Evolutionary conservation across 2,888 invertebrate species (phyloP).

Genomic region (Homarus gammarus): DNA sequence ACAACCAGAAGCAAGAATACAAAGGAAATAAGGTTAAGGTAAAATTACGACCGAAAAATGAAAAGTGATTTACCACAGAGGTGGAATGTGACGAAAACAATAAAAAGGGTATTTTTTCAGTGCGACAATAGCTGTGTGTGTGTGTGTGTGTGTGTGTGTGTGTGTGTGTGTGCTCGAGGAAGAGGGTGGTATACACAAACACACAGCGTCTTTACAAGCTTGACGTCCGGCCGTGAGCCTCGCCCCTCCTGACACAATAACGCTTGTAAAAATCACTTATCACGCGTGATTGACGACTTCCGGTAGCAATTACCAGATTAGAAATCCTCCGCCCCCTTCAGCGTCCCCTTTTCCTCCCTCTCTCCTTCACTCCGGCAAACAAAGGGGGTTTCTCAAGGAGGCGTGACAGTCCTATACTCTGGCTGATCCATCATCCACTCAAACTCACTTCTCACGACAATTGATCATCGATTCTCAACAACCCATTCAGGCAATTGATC

Average conservation of each 20-base stretch:
- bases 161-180: background rate
- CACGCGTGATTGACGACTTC: constrained; percentile 42
- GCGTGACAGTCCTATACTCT: no score
- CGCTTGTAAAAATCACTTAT: constrained; percentile 37
- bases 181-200: background rate
- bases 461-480: no score
- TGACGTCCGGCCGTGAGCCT: background rate
- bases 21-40: no score
- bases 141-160: constrained; percentile 20
- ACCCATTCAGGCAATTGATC: no score
- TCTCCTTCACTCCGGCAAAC: background rate
- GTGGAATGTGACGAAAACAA: no score
- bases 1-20: no score
- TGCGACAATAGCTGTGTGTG: no score
- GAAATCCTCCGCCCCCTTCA: background rate
- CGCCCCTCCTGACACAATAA: constrained; percentile 24
- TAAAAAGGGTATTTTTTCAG: no score
- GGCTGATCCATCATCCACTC: no score
- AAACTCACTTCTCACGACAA: no score
- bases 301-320: constrained; percentile 26
- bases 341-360: background rate
- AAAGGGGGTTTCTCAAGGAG: background rate
- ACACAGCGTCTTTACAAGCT: background rate
- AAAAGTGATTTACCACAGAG: no score
- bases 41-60: no score